Conservation (phyloP, 2,888 invertebrate species). For the Cephus sareptanus region DNA sequence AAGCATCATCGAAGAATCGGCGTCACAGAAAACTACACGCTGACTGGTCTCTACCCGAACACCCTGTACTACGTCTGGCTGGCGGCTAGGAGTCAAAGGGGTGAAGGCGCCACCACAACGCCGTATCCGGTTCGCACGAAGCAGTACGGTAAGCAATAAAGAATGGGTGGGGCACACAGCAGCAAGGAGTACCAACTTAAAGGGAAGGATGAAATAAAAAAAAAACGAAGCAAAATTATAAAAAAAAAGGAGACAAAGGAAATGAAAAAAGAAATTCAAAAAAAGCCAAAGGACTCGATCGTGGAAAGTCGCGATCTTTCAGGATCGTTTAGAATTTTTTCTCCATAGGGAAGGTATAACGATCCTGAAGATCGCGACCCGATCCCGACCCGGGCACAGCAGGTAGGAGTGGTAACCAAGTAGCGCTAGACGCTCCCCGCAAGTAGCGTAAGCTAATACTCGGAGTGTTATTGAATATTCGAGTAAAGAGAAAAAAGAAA, state of each 20-base stretch:
- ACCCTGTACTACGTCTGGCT: constrained; percentile 97
- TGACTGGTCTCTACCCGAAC: constrained; percentile 93
- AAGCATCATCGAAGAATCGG: constrained; percentile 87
- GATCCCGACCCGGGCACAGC: constrained; percentile 45
- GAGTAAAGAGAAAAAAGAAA: constrained; percentile 5
- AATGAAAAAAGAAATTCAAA: not conserved
- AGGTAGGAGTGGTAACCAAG: constrained; percentile 54
- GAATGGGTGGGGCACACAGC: constrained; percentile 38
- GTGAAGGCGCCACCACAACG: constrained; percentile 95
- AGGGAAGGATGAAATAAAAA: not conserved
- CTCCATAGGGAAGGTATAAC: not conserved
- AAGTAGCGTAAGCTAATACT: constrained; percentile 59
- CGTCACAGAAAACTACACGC: constrained; percentile 85
- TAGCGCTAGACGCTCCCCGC: constrained; percentile 60
- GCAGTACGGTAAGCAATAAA: constrained; percentile 91
- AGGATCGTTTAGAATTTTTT: not conserved
- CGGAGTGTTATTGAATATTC: constrained; percentile 2
- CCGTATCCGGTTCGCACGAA: constrained; percentile 94
- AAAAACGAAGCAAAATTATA: not conserved
- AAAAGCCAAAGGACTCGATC: not conserved
- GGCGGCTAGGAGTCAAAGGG: constrained; percentile 91
- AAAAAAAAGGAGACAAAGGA: not conserved
- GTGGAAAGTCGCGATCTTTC: not conserved
- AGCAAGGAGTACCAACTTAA: constrained; percentile 59
- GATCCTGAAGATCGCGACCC: not conserved